Conservation (phyloP, 1,140 invertebrate genomes). For the Penaeus vannamei region DNA sequence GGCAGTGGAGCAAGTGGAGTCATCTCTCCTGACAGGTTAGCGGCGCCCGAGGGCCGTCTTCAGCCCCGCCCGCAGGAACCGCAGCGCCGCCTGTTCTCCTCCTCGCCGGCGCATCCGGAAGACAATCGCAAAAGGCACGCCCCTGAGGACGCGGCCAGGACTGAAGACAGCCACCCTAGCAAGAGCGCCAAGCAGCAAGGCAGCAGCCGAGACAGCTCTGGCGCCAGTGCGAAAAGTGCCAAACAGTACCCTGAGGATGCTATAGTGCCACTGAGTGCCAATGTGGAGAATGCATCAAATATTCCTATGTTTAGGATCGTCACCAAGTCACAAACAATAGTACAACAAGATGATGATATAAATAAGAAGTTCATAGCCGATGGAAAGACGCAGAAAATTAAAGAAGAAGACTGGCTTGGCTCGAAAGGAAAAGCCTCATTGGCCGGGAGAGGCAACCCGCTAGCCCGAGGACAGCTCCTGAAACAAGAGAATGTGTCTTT, state of each 20-base stretch:
- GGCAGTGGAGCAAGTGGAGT: slow-evolving; percentile 33
- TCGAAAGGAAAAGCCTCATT: not conserved
- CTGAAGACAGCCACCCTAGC: too few relatives aligned
- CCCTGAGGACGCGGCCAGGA: too few relatives aligned
- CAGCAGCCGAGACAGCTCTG: not conserved
- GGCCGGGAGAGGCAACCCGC: not conserved
- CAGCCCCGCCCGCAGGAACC: not conserved
- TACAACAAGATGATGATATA: slow-evolving; percentile 26
- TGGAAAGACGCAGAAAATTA: slow-evolving; percentile 49
- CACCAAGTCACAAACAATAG: slow-evolving; percentile 28
- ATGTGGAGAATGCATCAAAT: slow-evolving; percentile 3
- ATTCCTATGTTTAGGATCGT: slow-evolving; percentile 57
- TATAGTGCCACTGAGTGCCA: slow-evolving; percentile 4
- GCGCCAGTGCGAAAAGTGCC: slow-evolving; percentile 20
- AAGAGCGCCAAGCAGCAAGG: too few relatives aligned
- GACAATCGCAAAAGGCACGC: too few relatives aligned
- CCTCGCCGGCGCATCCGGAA: too few relatives aligned
- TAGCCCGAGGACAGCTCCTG: not conserved
- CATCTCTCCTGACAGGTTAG: slow-evolving; percentile 44
- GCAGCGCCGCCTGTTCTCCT: not conserved
- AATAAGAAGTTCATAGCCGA: slow-evolving; percentile 39
- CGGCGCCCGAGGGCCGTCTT: not conserved
- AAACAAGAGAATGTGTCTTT: not conserved
- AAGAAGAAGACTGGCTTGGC: slow-evolving; percentile 26
- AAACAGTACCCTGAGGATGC: not conserved